These are phyloP conservation scores for Coracopsis vasa DNA, from an alignment of 2,113 vertebrate genomes.

Conservation along the genomic window DNA sequence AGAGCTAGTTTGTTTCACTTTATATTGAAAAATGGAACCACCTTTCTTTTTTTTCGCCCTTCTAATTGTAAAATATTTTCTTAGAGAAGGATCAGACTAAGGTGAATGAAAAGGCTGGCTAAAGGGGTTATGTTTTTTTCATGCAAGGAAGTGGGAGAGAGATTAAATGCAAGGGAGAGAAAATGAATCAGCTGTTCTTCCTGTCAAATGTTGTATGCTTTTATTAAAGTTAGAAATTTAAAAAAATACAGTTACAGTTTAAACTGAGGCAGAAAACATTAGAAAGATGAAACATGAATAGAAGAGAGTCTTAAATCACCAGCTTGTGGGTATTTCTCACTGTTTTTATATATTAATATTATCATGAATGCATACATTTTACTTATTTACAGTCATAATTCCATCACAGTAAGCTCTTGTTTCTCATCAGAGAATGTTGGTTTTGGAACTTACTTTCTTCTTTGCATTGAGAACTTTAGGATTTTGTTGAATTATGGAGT, in stretches of 20 bases:
- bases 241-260: neutral
- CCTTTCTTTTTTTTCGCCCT: neutral
- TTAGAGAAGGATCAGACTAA: neutral
- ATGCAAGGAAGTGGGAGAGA: fast-evolving
- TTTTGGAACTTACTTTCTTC: neutral
- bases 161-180: neutral
- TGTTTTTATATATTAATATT: neutral
- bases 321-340: neutral
- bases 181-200: neutral
- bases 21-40: neutral
- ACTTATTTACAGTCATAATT: neutral
- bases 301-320: neutral
- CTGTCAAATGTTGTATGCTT: neutral
- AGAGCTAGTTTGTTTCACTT: neutral
- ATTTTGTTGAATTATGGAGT: neutral
- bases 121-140: neutral
- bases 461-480: neutral
- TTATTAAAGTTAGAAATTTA: neutral
- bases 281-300: neutral
- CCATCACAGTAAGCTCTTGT: neutral
- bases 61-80: neutral
- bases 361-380: neutral
- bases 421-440: neutral
- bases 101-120: neutral
- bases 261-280: neutral